Percentiles rank a stretch among this genome's conserved stretches.
These are phyloP conservation scores for Notarius lentiginosus DNA, from an alignment of 2,113 vertebrate species.

Conservation along the genomic window DNA sequence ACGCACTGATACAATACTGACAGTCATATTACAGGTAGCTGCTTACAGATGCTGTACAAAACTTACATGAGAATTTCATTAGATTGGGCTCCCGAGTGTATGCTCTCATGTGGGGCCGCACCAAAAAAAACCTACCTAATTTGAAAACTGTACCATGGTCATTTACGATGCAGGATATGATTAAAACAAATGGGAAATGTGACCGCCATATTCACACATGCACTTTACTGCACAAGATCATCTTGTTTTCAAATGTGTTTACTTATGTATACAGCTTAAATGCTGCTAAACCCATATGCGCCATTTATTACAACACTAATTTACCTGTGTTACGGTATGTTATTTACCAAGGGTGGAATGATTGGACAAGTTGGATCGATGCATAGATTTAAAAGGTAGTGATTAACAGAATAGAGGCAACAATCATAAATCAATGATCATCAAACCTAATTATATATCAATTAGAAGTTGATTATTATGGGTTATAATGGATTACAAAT, in stretches of 20 bases:
- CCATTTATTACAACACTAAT: not conserved
- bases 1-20: conserved; percentile 1
- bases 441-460: not conserved
- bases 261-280: not conserved
- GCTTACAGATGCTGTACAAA: conserved; percentile 10
- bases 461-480: not conserved
- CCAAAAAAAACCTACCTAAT: not conserved
- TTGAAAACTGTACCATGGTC: no score
- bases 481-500: not conserved
- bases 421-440: not conserved
- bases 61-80: conserved; percentile 18
- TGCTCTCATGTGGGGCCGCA: not conserved
- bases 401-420: not conserved
- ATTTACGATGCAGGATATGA: not conserved
- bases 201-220: not conserved
- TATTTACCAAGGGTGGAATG: not conserved
- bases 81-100: not conserved
- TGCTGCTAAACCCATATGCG: not conserved
- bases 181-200: no score
- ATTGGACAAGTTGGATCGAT: not conserved
- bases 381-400: not conserved
- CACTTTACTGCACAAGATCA: not conserved
- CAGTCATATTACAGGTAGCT: not conserved
- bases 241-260: not conserved
- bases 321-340: not conserved